Evolutionary conservation across 2,888 invertebrate species (phyloP).

Genomic region (Rotaria sp.): DNA sequence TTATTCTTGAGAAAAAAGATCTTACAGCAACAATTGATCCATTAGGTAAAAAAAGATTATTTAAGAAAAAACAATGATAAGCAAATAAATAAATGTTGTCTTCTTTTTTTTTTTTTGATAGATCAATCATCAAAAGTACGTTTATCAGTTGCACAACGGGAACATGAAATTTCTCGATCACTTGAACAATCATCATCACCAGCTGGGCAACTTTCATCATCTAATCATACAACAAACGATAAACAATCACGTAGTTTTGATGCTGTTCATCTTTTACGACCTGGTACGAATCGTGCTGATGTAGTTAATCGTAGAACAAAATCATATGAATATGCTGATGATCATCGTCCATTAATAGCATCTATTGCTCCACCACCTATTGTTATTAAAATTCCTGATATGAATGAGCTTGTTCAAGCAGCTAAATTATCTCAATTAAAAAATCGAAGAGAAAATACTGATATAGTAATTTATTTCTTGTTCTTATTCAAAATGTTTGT

Average conservation of each 20-base stretch:
- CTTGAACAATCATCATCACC: not conserved
- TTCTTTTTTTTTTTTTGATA: too few species aligned
- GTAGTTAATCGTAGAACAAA: not conserved
- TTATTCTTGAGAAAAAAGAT: not conserved
- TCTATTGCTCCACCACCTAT: not conserved
- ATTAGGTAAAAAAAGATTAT: not conserved
- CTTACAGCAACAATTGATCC: not conserved
- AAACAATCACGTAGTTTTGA: constrained; percentile 23
- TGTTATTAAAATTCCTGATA: constrained; percentile 18
- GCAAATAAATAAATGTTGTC: not conserved
- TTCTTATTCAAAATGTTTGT: too few species aligned
- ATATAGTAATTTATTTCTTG: not conserved
- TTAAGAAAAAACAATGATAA: too few species aligned
- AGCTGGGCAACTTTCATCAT: not conserved
- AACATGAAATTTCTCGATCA: not conserved
- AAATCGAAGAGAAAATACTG: not conserved
- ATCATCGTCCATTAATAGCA: not conserved
- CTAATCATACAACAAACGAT: not conserved
- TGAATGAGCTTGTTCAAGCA: not conserved
- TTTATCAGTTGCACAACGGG: not conserved
- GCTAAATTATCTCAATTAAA: not conserved
- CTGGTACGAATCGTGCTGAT: not conserved
- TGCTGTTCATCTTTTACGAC: constrained; percentile 20
- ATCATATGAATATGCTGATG: constrained; percentile 13
- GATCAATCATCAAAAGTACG: not conserved